These are phyloP conservation scores for Zaprionus tsacasi DNA, from an alignment of 1,140 invertebrate genomes.

Conservation along the genomic window DNA sequence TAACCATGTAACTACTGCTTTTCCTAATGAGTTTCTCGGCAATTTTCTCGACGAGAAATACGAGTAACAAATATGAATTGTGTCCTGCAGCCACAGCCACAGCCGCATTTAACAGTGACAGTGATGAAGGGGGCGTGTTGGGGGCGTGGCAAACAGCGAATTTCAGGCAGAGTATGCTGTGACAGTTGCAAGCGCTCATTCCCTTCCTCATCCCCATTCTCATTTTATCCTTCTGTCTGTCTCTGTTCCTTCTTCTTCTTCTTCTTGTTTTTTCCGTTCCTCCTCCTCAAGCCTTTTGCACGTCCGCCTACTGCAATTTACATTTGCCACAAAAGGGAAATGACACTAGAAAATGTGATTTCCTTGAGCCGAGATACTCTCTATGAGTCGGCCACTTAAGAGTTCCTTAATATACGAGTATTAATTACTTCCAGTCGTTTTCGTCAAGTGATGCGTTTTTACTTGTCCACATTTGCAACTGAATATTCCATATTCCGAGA, in stretches of 20 bases:
- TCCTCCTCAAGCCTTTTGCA: conserved; percentile 15
- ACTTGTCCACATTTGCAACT: not conserved
- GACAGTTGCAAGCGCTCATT: conserved; percentile 4
- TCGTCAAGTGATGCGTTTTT: not conserved
- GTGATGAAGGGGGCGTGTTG: too few species aligned
- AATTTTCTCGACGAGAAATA: conserved; percentile 8
- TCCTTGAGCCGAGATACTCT: not conserved
- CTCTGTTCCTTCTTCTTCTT: not conserved
- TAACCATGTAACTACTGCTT: not conserved
- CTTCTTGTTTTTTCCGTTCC: not conserved
- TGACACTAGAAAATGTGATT: not conserved
- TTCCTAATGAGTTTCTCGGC: conserved; percentile 23
- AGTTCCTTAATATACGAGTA: not conserved
- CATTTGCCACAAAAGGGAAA: conserved; percentile 17
- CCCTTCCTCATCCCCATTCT: not conserved
- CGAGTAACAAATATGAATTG: conserved; percentile 12
- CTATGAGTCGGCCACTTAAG: not conserved
- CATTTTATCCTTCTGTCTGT: not conserved
- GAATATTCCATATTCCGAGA: not conserved
- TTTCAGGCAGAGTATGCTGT: conserved; percentile 8
- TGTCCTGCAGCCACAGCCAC: not conserved
- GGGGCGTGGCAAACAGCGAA: not conserved
- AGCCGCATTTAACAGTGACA: not conserved
- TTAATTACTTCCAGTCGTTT: not conserved
- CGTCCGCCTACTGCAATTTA: conserved; percentile 30